A percentile compares a stretch with the other conserved stretches of the same genome.
Conservation (phyloP, 2,888 invertebrate species). For the Pilophorus perplexus region DNA sequence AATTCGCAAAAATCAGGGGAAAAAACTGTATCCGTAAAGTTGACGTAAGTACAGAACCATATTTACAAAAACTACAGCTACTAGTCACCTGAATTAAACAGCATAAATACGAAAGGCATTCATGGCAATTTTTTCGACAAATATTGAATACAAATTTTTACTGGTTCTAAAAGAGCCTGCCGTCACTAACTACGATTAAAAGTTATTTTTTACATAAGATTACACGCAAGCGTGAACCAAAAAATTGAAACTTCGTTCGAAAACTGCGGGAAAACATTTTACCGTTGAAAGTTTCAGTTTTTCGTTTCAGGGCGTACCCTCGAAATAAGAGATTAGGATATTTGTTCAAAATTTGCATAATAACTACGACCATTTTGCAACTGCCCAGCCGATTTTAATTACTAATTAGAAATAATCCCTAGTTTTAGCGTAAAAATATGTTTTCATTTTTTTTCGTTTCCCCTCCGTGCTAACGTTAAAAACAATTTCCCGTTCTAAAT, state of each 20-base stretch:
- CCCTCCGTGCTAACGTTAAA: too few relatives aligned
- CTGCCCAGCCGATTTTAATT: slow-evolving; percentile 28
- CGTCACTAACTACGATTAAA: background rate
- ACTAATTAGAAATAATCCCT: slow-evolving; percentile 7
- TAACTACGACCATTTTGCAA: slow-evolving; percentile 28
- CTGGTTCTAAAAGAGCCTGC: slow-evolving; percentile 2
- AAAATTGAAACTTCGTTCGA: background rate
- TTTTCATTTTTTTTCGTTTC: too few relatives aligned
- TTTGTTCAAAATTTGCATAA: slow-evolving; percentile 11
- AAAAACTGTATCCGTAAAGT: too few relatives aligned
- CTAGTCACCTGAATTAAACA: slow-evolving; percentile 19
- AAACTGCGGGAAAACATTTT: too few relatives aligned
- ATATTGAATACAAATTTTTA: slow-evolving; percentile 6
- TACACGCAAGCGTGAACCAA: slow-evolving; percentile 3
- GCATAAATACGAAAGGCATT: slow-evolving; percentile 14
- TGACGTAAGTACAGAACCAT: slow-evolving; percentile 22
- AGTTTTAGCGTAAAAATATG: too few relatives aligned
- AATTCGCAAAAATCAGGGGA: too few relatives aligned
- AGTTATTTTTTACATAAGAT: slow-evolving; percentile 3
- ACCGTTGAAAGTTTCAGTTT: background rate
- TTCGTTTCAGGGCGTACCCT: slow-evolving; percentile 8
- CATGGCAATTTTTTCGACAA: background rate
- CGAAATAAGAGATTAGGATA: slow-evolving; percentile 5
- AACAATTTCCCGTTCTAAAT: slow-evolving; percentile 16
- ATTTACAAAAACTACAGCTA: slow-evolving; percentile 2